Evolutionary conservation across 64 coral and sea anemone species (phyloP).

Genomic region (Platygyra sinensis): DNA sequence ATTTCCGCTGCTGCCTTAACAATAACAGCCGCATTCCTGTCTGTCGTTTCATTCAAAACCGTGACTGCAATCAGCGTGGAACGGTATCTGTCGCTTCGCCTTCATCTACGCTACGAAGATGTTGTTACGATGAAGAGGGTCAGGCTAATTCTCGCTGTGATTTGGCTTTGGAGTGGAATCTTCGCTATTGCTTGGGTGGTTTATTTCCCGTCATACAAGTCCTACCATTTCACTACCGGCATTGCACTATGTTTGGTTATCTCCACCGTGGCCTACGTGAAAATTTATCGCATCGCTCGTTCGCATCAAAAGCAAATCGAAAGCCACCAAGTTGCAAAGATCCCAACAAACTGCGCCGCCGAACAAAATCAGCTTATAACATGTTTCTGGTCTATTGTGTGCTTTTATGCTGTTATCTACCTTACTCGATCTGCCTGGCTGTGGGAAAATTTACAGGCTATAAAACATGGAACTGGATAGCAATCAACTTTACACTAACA

Average conservation of each 20-base stretch:
- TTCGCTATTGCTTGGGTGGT: slow-evolving; percentile 17
- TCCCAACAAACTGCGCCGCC: neutral
- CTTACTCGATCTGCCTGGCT: neutral
- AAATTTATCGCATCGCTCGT: slow-evolving; percentile 45
- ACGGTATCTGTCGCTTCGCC: slow-evolving; percentile 50
- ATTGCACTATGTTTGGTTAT: slow-evolving; percentile 31
- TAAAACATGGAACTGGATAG: slow-evolving; percentile 22
- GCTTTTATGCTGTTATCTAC: slow-evolving; percentile 18
- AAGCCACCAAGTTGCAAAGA: neutral
- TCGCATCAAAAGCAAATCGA: slow-evolving; percentile 36
- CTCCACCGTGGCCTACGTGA: slow-evolving; percentile 44
- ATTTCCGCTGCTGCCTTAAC: neutral
- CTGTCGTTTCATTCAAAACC: slow-evolving; percentile 46
- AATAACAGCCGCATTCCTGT: neutral
- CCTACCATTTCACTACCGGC: neutral
- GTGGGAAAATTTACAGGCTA: slow-evolving; percentile 12
- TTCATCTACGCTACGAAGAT: slow-evolving; percentile 45
- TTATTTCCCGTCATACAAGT: slow-evolving; percentile 25
- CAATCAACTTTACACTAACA: slow-evolving; percentile 15
- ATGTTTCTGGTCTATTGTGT: slow-evolving; percentile 35
- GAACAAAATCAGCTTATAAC: slow-evolving; percentile 11
- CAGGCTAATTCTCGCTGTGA: slow-evolving; percentile 14
- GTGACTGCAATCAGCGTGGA: slow-evolving; percentile 57
- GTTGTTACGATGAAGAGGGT: slow-evolving; percentile 38
- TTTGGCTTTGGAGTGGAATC: slow-evolving; percentile 42